Conservation (phyloP, 1,140 invertebrate species). For the Drosophila persimilis region DNA sequence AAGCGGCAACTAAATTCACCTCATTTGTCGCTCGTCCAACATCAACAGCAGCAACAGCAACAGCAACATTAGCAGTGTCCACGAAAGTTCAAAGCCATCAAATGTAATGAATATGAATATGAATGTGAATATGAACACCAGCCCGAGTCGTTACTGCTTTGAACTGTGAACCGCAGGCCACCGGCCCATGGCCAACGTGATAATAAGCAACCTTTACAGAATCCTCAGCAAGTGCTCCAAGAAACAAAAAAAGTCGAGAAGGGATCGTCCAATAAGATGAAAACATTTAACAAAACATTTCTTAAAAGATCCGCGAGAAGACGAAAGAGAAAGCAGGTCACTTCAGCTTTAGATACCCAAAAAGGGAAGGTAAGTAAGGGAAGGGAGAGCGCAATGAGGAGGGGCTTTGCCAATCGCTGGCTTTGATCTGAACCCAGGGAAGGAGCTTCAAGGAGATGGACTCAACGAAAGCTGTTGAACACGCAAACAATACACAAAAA, state of each 20-base stretch:
- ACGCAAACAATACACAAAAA: constrained; percentile 8
- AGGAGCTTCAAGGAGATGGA: background rate
- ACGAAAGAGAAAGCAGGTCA: constrained; percentile 82
- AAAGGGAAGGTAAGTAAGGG: constrained; percentile 45
- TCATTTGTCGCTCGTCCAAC: constrained; percentile 27
- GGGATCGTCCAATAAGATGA: constrained; percentile 4
- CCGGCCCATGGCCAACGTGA: constrained; percentile 11
- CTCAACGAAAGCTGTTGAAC: constrained; percentile 24
- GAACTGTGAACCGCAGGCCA: constrained; percentile 41
- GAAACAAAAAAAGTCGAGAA: too few relatives aligned
- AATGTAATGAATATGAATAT: constrained; percentile 42
- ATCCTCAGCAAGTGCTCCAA: constrained; percentile 21
- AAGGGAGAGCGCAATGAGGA: constrained; percentile 21
- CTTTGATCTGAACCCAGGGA: constrained; percentile 30
- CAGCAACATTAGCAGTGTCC: constrained; percentile 10
- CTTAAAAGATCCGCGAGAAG: constrained; percentile 7
- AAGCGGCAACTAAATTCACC: constrained; percentile 44
- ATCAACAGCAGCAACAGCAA: background rate
- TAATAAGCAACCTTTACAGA: constrained; percentile 22
- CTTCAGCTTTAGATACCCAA: constrained; percentile 63
- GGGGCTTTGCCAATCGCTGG: constrained; percentile 52
- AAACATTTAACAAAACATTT: constrained; percentile 43
- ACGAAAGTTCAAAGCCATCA: constrained; percentile 72
- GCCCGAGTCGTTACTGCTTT: constrained; percentile 2
- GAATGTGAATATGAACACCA: constrained; percentile 1